Conservation (phyloP, 2,797 vertebrate species). For the Sebastes nivosus region DNA sequence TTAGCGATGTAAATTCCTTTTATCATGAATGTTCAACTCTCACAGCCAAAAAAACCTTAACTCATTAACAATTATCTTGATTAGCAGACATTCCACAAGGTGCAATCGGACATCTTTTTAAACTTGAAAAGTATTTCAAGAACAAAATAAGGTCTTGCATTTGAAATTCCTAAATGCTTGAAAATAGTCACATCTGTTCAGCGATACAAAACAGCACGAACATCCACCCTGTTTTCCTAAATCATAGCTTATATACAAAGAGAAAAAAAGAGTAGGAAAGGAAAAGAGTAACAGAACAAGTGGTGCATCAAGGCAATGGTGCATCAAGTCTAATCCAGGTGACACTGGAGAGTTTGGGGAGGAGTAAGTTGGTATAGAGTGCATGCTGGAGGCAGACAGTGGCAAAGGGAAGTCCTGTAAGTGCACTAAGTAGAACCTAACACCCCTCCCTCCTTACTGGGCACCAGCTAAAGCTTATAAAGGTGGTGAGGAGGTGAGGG, state of each 20-base stretch:
- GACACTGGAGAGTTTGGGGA: constrained; percentile 49
- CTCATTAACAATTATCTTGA: constrained; percentile 23
- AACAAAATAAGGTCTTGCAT: constrained; percentile 41
- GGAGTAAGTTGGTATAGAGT: constrained; percentile 49
- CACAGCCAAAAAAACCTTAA: constrained; percentile 32
- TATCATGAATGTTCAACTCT: constrained; percentile 11
- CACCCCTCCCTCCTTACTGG: constrained; percentile 53
- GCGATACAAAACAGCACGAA: constrained; percentile 56
- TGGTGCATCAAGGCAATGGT: constrained; percentile 65
- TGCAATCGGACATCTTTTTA: constrained; percentile 49
- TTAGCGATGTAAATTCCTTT: constrained; percentile 9
- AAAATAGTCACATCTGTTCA: constrained; percentile 63
- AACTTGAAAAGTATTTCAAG: constrained; percentile 22
- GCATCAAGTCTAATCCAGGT: constrained; percentile 74
- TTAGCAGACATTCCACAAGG: constrained; percentile 46
- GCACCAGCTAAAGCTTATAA: constrained; percentile 78
- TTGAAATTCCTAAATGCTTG: constrained; percentile 41
- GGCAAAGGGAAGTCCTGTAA: constrained; percentile 70
- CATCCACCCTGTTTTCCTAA: constrained; percentile 81
- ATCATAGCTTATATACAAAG: constrained; percentile 77
- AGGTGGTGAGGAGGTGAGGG: constrained; percentile 39
- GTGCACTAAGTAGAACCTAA: constrained; percentile 75
- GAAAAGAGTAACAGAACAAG: constrained; percentile 29
- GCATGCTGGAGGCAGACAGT: constrained; percentile 71
- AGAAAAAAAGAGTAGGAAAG: not conserved